Evolutionary conservation across 2,888 invertebrate species (phyloP).

Genomic region (Coelinius sp.): DNA sequence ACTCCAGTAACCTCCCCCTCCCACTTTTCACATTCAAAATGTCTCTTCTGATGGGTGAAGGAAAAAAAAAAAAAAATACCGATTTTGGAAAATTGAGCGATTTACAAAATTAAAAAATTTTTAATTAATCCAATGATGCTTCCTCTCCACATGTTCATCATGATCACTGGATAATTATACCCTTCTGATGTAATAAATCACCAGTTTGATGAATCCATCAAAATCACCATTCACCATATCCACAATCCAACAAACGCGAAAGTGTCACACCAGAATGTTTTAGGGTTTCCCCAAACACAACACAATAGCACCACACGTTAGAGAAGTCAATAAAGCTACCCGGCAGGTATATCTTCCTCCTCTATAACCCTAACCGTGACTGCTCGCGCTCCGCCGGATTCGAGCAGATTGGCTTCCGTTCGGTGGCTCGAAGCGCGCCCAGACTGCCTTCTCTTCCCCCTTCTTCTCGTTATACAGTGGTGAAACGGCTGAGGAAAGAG

Average conservation of each 20-base stretch:
- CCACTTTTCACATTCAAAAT: neutral
- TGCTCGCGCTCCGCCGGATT: slow-evolving; percentile 70
- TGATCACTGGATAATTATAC: no score
- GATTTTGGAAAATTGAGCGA: no score
- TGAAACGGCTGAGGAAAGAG: slow-evolving; percentile 26
- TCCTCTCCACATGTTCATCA: no score
- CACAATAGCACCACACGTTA: neutral
- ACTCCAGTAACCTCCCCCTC: neutral
- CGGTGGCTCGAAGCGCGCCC: slow-evolving; percentile 68
- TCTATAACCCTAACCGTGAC: slow-evolving; percentile 48
- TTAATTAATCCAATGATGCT: no score
- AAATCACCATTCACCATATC: neutral
- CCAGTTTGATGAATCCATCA: neutral
- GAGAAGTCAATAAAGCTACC: slow-evolving; percentile 27
- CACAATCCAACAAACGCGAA: neutral
- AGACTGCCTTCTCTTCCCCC: slow-evolving; percentile 66
- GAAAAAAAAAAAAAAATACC: no score
- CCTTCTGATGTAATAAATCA: no score
- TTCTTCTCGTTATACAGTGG: slow-evolving; percentile 41
- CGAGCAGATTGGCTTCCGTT: slow-evolving; percentile 70
- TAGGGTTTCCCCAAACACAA: slow-evolving; percentile 5
- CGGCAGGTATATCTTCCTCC: slow-evolving; percentile 5
- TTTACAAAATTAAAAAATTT: no score
- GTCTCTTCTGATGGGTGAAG: no score
- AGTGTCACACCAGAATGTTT: slow-evolving; percentile 21